Evolutionary conservation across 92 coral and sea anemone genomes (phyloP), one percentile per base, ranked within the genome.

Genomic region (Desmophyllum pertusum): DNA sequence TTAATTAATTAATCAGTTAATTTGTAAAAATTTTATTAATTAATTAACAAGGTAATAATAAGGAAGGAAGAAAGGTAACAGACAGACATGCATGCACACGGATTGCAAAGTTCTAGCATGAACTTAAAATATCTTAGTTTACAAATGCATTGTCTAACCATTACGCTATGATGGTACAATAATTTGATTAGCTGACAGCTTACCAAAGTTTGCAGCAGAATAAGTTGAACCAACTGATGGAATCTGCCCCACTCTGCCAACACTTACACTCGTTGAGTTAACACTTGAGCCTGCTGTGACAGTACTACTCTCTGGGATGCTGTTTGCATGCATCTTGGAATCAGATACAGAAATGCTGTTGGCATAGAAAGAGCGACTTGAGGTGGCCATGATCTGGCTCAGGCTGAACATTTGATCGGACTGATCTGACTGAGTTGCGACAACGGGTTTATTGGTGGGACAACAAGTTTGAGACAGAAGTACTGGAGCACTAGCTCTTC

Each of bases 151-250:
- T n/a, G n/a, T n/a, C n/a, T n/a, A n/a, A n/a, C n/a, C n/a, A n/a
- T n/a, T n/a, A n/a, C n/a, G n/a, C n/a, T n/a, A n/a, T n/a, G 55
- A 50, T 50, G 13, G 13, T 21, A 50, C 13, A 50, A 21, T 50
- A 21, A 50, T 15, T 10, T 50, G 55, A 50, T 3, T 3, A 21
- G 55, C 13, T 50, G 25, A 62, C 29, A 25, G 29, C 83, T 79
- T 79, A 79, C 83, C 83, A 79, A 9, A 7, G 15, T 30, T 65
- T 18, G 74, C 27, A 27, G 74, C 27, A 27, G 27, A 64, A 10
- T 62, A 9, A 41, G 1, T 46, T 45, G 40, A 43, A 18, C 31
- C 38, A 64, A 11, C 29, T 41, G 83, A 11, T 29, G 45, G 73
- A 19, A n/a, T 18, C 73, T 30, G 30, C n/a, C 45, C 41, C 11